Evolutionary conservation across 1,140 invertebrate genomes (phyloP).

Genomic region (Drosophila sp.): DNA sequence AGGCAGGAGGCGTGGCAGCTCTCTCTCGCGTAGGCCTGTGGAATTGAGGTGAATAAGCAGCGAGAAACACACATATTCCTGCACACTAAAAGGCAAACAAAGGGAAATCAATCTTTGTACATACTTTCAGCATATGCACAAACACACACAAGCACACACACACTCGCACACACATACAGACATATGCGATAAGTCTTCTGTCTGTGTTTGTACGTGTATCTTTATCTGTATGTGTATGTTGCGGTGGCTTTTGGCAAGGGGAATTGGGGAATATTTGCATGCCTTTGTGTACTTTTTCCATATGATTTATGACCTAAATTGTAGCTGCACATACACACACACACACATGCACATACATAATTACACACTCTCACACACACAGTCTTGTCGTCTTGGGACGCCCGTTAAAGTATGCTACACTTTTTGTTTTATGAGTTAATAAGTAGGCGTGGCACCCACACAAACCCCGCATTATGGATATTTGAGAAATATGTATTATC

Average conservation of each 20-base stretch:
- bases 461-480: not conserved
- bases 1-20: constrained; percentile 14
- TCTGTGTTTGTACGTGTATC: constrained; percentile 21
- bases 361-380: constrained; percentile 48
- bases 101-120: constrained; percentile 77
- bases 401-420: constrained; percentile 68
- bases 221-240: constrained; percentile 19
- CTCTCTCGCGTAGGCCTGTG: constrained; percentile 32
- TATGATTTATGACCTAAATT: constrained; percentile 81
- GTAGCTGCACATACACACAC: constrained; percentile 35
- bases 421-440: constrained; percentile 70
- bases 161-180: not conserved
- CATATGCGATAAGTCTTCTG: not conserved
- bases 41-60: constrained; percentile 66
- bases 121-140: constrained; percentile 66
- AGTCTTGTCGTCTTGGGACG: constrained; percentile 53
- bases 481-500: not conserved
- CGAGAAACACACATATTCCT: constrained; percentile 22
- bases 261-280: constrained; percentile 73
- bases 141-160: not conserved
- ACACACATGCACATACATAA: constrained; percentile 53
- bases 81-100: constrained; percentile 75
- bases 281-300: constrained; percentile 74
- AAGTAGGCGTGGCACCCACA: constrained; percentile 49
- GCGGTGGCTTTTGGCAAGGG: constrained; percentile 23